Evolutionary conservation across 2,113 vertebrate genomes (phyloP), one percentile per base, ranked within the genome.

Genomic region (Recurvirostra avosetta): DNA sequence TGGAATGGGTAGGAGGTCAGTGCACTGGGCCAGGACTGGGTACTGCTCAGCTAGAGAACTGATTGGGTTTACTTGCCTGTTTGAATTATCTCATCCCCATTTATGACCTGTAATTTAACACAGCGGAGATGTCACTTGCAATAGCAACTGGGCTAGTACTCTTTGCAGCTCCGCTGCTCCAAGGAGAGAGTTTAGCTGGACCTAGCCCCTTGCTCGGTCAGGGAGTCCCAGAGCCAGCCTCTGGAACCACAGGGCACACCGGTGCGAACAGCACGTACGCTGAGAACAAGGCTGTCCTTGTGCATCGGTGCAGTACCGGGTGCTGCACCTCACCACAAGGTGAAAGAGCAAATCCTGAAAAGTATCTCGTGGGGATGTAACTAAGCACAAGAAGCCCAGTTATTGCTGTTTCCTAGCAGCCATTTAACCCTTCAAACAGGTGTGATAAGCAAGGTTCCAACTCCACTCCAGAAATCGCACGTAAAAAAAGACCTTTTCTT

Each of bases 41-140:
- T 87, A 96, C 97, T 98, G 97, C 96, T 98, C 97, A 98, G 98
- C 98, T 98, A 98, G 94, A 98, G 96, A 97, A 98, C 93, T 96
- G 97, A 98, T 97, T 82, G 88, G 96, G 96, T 97, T 98, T 99
- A 99, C 99, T 99, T 99, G 99, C 99, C 99, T 99, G 98, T 98
- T 98, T 96, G 98, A 97, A 98, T 98, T 98, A 99, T 98, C 98
- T 98, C 98, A 98, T 98, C 98, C 98, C 99, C 98, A 98, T 99
- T 99, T 98, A 98, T 98, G 98, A 99, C 99, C 99, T 99, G 99
- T 97, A 99, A 99, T 98, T 98, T 98, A 99, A 99, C 98, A 99
- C 98, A 99, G 98, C 38, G 98, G 97, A 98, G 97, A 98, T 83
- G 98, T 98, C 98, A 98, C 97, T 98, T 73, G 97, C 94, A 96